Evolutionary conservation across 2,113 vertebrate species (phyloP).

Genomic region (Clinocottus analis): DNA sequence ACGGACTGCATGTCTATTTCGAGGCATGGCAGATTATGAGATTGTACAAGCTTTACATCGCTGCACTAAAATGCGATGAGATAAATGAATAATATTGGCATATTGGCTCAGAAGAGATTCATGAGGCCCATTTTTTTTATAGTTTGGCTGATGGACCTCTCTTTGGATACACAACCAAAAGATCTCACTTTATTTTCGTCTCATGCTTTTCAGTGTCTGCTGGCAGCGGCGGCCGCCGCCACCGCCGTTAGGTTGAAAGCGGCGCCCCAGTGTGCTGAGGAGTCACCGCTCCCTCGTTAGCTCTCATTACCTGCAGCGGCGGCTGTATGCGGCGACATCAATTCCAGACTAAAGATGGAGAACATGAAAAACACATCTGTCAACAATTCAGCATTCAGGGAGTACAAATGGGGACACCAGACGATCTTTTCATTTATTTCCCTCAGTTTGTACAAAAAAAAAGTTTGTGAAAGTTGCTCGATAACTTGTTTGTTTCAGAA

Average conservation of each 20-base stretch:
- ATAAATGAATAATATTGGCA: background rate
- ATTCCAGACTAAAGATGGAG: background rate
- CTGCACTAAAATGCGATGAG: background rate
- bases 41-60: background rate
- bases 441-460: background rate
- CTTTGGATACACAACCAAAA: background rate
- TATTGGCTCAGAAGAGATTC: background rate
- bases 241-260: background rate
- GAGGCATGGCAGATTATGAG: background rate
- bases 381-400: background rate
- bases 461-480: background rate
- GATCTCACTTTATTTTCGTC: background rate
- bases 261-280: background rate
- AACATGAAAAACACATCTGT: background rate
- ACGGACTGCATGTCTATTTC: background rate
- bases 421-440: background rate
- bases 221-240: background rate
- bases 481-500: background rate
- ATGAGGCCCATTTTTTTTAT: background rate
- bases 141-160: background rate
- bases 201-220: background rate
- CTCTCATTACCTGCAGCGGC: slow-evolving; percentile 1
- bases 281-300: background rate
- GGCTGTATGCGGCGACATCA: slow-evolving; percentile 11
- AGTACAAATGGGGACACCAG: background rate